Evolutionary conservation across 2,113 vertebrate species (phyloP), one percentile per base, ranked within the genome.

Genomic region (Macrotis lagotis): DNA sequence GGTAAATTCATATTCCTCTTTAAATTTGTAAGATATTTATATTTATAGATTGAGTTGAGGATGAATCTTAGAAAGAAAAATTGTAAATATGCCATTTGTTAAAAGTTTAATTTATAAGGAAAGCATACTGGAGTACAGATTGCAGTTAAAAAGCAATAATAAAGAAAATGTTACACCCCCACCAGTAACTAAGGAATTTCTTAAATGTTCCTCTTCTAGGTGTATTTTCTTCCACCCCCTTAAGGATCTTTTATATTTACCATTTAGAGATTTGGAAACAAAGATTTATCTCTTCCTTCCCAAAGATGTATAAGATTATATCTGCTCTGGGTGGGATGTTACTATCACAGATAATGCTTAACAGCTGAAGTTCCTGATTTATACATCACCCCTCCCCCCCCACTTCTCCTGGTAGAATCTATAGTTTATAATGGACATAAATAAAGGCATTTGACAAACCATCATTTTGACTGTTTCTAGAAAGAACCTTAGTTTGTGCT

Each of bases 371-470:
- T 94, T 25, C n/a, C 26, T 92, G 9, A 51, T 93, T 90, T 94
- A 91, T 47, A 50, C 93, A 83, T 96, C 96, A 51, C n/a, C 47
- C 51, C 88, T 89, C 26, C 19, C 66, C 66, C 31, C 51, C 93
- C 49, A 93, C 24, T n/a, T 44, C 14, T 91, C 10, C 48, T 92
- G 7, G 5, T 88, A 93, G 92, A 91, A 91, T 92, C 92, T 74
- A 90, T 52, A 89, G 50, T 95, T 92, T 88, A 92, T 66, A 37
- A n/a, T 59, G 48, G 25, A 31, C 25, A 93, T 53, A 91, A 97
- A 95, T 48, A 93, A 31, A 31, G 31, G 55, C 28, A 91, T 24
- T 1, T 3, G 96, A 97, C 16, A 19, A 59, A 88, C 91, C 92
- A 48, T 10, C 74, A 88, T 90, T 90, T 11, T 88, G 92, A 93